phyloP scores from a whole-genome alignment of 2,113 vertebrate species.

The Petroica traversi region DNA sequence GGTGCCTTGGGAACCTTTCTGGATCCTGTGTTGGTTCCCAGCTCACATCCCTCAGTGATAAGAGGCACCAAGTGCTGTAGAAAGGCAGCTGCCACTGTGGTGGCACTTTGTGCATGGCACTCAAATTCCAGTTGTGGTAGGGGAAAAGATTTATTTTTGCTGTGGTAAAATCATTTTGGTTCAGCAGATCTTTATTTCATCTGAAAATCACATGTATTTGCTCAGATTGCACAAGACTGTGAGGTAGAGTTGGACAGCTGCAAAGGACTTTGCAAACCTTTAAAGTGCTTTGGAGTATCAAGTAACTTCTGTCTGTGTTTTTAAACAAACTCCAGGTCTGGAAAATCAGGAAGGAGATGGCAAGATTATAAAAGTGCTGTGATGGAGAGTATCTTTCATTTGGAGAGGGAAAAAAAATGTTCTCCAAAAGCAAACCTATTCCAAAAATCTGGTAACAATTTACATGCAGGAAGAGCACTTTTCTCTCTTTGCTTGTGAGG shows the following conservation, averaged over 20 bases:
- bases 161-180: neutral
- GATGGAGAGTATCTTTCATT: neutral
- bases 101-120: neutral
- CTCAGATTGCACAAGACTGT: neutral
- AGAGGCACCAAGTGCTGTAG: neutral
- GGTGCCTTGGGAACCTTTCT: neutral
- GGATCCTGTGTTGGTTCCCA: neutral
- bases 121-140: neutral
- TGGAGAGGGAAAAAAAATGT: neutral
- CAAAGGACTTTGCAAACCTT: neutral
- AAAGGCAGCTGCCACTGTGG: neutral
- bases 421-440: slow-evolving; percentile 12
- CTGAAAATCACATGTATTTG: neutral
- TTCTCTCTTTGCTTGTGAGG: neutral
- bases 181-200: neutral
- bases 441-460: slow-evolving; percentile 66
- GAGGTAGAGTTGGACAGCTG: neutral
- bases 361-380: neutral
- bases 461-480: slow-evolving; percentile 43
- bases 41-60: neutral
- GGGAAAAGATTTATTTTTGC: neutral
- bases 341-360: neutral
- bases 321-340: neutral
- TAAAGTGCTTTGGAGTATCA: neutral
- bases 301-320: neutral